phyloP scores from a whole-genome alignment of 2,888 invertebrate genomes.

The Coronaproctus castanopsis region DNA sequence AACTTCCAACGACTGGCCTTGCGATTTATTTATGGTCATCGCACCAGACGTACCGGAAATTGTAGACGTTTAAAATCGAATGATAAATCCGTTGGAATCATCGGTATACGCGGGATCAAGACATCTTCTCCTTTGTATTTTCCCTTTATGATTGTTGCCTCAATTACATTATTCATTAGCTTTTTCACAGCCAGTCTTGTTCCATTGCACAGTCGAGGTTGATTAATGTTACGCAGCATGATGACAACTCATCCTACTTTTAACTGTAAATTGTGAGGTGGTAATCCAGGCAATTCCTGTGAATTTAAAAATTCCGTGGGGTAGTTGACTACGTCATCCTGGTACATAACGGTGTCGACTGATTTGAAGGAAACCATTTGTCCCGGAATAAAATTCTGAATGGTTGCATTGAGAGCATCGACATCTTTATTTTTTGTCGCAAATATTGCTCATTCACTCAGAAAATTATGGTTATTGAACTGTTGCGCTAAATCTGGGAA shows the following conservation, averaged over 20 bases:
- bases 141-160: slow-evolving; percentile 20
- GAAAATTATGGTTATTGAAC: slow-evolving; percentile 8
- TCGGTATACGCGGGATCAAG: slow-evolving; percentile 18
- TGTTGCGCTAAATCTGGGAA: slow-evolving; percentile 2
- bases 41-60: slow-evolving; percentile 18
- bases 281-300: slow-evolving; percentile 3
- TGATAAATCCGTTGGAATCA: slow-evolving; percentile 15
- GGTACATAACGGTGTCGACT: slow-evolving; percentile 2
- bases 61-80: slow-evolving; percentile 18
- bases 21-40: slow-evolving; percentile 18
- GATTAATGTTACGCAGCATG: slow-evolving; percentile 1
- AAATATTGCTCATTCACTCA: slow-evolving; percentile 23
- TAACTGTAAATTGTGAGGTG: not conserved
- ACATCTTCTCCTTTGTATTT: slow-evolving; percentile 21
- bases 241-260: slow-evolving; percentile 4
- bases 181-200: slow-evolving; percentile 2
- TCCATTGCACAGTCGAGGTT: slow-evolving; percentile 7
- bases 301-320: slow-evolving; percentile 13
- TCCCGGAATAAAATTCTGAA: no score
- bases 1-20: slow-evolving; percentile 17
- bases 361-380: no score
- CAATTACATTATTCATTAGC: slow-evolving; percentile 4
- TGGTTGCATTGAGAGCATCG: slow-evolving; percentile 3
- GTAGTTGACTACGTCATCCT: slow-evolving; percentile 3
- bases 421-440: slow-evolving; percentile 20